Evolutionary conservation across 2,888 invertebrate genomes (phyloP).

Genomic region (Drosophila infuscata): DNA sequence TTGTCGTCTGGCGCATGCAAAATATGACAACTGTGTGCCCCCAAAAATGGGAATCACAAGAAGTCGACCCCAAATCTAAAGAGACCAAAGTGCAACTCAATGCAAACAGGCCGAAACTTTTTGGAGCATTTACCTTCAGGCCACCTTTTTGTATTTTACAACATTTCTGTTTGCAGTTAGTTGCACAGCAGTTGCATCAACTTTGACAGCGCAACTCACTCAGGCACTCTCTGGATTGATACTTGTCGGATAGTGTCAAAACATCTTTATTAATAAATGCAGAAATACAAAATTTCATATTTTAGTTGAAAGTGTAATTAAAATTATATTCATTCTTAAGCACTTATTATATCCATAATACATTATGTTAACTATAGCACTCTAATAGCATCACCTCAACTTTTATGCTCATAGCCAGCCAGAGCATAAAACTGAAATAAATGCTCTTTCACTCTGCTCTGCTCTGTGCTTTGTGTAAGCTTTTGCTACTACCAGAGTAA

Average conservation of each 20-base stretch:
- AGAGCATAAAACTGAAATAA: not conserved
- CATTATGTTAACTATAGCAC: not conserved
- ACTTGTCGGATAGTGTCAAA: slow-evolving; percentile 32
- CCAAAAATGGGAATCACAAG: slow-evolving; percentile 27
- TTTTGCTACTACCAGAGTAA: not conserved
- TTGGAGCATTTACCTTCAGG: slow-evolving; percentile 2
- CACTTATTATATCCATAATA: not conserved
- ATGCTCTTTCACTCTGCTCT: not conserved
- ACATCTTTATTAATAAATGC: slow-evolving; percentile 23
- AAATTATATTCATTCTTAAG: not conserved
- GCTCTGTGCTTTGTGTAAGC: not conserved
- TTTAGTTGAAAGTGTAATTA: not conserved
- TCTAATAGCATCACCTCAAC: not conserved
- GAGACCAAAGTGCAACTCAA: slow-evolving; percentile 43
- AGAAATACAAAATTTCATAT: not conserved
- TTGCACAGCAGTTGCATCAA: slow-evolving; percentile 54
- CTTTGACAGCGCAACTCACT: slow-evolving; percentile 42
- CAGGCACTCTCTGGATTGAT: slow-evolving; percentile 2
- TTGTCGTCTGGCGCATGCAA: slow-evolving; percentile 60
- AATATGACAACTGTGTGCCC: slow-evolving; percentile 72
- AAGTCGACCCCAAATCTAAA: slow-evolving; percentile 27
- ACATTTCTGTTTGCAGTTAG: slow-evolving; percentile 39
- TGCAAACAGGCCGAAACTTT: slow-evolving; percentile 35
- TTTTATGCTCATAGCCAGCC: not conserved
- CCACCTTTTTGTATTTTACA: slow-evolving; percentile 20